Percentiles rank a stretch among this genome's conserved stretches.
Conservation (phyloP, 2,797 vertebrate genomes). For the Aselliscus stoliczkanus region DNA sequence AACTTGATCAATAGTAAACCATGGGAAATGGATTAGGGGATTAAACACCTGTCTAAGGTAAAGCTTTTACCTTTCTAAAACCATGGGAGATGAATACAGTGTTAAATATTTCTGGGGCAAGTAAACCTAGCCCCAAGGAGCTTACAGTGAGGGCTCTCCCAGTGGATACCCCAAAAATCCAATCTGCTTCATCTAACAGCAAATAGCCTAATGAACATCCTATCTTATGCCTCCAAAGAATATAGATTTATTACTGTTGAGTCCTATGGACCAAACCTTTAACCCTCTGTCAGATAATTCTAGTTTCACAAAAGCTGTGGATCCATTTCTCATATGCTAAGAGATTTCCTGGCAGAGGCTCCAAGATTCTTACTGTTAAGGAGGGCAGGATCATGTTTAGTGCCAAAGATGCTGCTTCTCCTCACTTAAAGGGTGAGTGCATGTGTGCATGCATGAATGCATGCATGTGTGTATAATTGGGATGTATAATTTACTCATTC, state of each 20-base stretch:
- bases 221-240: constrained; percentile 31
- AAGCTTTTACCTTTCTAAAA: constrained; percentile 19
- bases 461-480: no score
- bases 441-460: background rate
- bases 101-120: background rate
- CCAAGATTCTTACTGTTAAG: background rate
- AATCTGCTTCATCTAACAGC: background rate
- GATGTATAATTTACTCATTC: background rate
- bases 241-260: constrained; percentile 16
- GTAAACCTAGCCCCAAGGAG: background rate
- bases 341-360: background rate
- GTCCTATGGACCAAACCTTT: background rate
- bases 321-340: background rate
- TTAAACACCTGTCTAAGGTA: background rate
- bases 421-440: background rate
- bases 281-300: background rate
- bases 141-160: background rate
- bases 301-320: constrained; percentile 9
- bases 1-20: background rate
- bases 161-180: background rate
- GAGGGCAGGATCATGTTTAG: background rate
- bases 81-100: background rate
- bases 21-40: constrained; percentile 23
- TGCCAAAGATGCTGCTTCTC: background rate
- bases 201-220: background rate